Evolutionary conservation across 1,140 invertebrate genomes (phyloP).

Genomic region (Drosophila orosa): DNA sequence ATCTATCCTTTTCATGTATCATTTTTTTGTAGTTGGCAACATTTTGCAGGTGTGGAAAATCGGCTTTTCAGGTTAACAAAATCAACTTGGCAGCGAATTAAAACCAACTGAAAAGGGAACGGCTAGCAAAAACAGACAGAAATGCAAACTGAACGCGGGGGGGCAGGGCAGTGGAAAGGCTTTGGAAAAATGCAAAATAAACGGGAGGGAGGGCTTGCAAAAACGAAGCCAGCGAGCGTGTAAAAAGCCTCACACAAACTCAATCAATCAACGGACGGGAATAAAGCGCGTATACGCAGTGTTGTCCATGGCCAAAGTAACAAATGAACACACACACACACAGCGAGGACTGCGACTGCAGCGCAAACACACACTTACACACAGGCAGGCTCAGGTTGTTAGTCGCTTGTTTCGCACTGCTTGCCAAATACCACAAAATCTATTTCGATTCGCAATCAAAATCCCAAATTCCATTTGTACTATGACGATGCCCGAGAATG

Average conservation of each 20-base stretch:
- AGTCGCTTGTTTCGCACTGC: conserved; percentile 70
- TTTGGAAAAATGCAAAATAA: conserved; percentile 60
- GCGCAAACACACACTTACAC: conserved; percentile 28
- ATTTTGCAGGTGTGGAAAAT: conserved; percentile 40
- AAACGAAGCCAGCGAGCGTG: conserved; percentile 58
- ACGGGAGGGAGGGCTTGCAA: conserved; percentile 39
- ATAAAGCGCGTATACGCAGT: conserved; percentile 81
- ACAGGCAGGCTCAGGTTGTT: conserved; percentile 36
- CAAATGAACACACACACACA: conserved; percentile 62
- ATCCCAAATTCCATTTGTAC: conserved; percentile 80
- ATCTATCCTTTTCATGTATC: background rate
- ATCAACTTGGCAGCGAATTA: conserved; percentile 56
- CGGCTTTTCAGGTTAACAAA: conserved; percentile 54
- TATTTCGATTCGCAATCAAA: conserved; percentile 84
- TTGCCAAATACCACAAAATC: conserved; percentile 83
- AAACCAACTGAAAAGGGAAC: conserved; percentile 30
- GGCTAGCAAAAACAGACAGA: conserved; percentile 32
- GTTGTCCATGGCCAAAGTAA: conserved; percentile 73
- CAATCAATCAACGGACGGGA: conserved; percentile 81
- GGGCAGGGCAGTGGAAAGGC: background rate
- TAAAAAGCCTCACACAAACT: conserved; percentile 62
- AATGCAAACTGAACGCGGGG: conserved; percentile 18
- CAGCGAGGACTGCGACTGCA: conserved; percentile 11
- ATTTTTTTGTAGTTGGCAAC: conserved; percentile 12
- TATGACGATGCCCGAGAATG: conserved; percentile 42